Evolutionary conservation across 2,797 vertebrate genomes (phyloP), one percentile per base, ranked within the genome.

Genomic region (Tokudaia tokunoshimensis): DNA sequence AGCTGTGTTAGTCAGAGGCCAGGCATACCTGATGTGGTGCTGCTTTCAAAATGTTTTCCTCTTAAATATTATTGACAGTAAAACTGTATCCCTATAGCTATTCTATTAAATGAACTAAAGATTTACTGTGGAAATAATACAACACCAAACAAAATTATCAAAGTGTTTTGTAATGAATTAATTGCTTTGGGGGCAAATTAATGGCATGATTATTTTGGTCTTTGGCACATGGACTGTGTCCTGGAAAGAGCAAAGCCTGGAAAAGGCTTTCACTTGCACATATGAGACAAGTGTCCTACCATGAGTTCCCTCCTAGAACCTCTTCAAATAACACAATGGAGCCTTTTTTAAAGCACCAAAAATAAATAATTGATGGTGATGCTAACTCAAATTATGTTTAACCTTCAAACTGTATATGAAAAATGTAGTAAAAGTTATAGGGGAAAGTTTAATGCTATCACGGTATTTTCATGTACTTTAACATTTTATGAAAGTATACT

Each of bases 341-440:
- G 9, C 7, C n/a, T 41, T 95, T 95, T 94, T 84, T 81, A 47
- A 92, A 96, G 59, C 67, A 87, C 10, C 57, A 72, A 86, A 94
- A 96, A 31, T 52, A 93, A 93, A 67, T 90, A 86, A 84, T 37
- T 67, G 50, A 59, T 84, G 57, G 22, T 94, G 84, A 90, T 76
- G 22, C 61, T 75, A 63, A 86, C 19, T 19, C 55, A 96, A 83
- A 70, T 79, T 85, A 82, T 94, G 4, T 61, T 90, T 92, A 85
- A 50, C 37, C 41, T 82, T 95, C 65, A 88, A 84, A 76, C 61
- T 96, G 67, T 1, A 50, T 79, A 91, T 12, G 50, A 57, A 91
- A 96, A 96, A 61, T 65, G 1, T 88, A 75, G 26, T 78, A 34
- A 81, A 95, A 92, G 78, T 96, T 19, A 95, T 24, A 9, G 8